phyloP scores from a whole-genome alignment of 2,888 invertebrate genomes.

The Mythimna vitellina region DNA sequence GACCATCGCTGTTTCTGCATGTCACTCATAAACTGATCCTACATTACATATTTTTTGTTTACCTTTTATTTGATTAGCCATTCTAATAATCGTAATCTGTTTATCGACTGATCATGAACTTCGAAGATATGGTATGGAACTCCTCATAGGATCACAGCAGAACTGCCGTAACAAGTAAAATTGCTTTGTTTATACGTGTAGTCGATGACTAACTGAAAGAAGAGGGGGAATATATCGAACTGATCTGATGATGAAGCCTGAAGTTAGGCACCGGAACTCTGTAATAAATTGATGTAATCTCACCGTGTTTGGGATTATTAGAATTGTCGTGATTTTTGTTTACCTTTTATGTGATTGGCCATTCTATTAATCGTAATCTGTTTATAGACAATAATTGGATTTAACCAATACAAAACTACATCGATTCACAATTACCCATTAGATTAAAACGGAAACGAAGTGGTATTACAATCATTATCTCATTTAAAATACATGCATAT shows the following conservation, averaged over 20 bases:
- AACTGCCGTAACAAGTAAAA: too few species aligned
- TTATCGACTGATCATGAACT: too few species aligned
- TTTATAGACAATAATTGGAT: background rate
- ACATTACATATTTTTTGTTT: background rate
- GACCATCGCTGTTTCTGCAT: background rate
- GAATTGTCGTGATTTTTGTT: too few species aligned
- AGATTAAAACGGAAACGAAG: slow-evolving; percentile 38
- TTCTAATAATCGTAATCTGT: background rate
- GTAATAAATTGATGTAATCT: too few species aligned
- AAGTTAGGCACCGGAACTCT: too few species aligned
- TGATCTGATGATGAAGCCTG: too few species aligned
- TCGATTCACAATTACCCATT: background rate
- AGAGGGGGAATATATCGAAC: too few species aligned
- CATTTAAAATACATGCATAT: slow-evolving; percentile 15
- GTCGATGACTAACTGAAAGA: too few species aligned
- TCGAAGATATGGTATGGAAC: too few species aligned
- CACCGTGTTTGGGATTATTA: too few species aligned
- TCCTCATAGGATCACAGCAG: too few species aligned
- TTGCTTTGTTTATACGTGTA: too few species aligned
- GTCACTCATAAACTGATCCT: background rate
- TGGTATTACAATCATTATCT: slow-evolving; percentile 31
- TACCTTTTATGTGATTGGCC: background rate
- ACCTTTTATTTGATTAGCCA: background rate
- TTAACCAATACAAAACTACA: slow-evolving; percentile 7
- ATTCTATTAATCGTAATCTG: background rate